phyloP scores from a whole-genome alignment of 1,140 invertebrate genomes.

The Hyles vespertilio region DNA sequence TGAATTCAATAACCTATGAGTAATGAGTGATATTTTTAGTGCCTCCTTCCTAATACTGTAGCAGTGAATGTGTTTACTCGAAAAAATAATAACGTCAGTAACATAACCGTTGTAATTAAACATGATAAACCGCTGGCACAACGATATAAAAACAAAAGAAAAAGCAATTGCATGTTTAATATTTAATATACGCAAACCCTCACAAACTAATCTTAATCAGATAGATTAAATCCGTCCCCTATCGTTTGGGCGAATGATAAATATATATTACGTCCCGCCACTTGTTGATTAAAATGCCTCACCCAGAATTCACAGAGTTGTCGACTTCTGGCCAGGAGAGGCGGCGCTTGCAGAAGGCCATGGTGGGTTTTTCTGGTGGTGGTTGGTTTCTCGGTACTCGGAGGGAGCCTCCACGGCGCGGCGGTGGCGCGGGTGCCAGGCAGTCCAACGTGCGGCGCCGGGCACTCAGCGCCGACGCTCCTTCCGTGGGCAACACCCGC shows the following conservation, averaged over 20 bases:
- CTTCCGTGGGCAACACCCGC: slow-evolving; percentile 80
- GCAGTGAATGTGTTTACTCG: too few species aligned
- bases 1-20: too few species aligned
- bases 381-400: slow-evolving; percentile 74
- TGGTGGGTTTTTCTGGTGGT: slow-evolving; percentile 77
- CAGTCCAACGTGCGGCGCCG: slow-evolving; percentile 78
- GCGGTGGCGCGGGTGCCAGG: slow-evolving; percentile 73
- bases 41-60: too few species aligned
- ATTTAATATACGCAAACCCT: too few species aligned
- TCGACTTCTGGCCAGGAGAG: slow-evolving; percentile 90
- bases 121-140: too few species aligned
- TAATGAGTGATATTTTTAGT: too few species aligned
- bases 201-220: too few species aligned
- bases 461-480: slow-evolving; percentile 74
- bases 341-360: slow-evolving; percentile 84
- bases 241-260: not conserved
- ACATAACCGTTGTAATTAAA: too few species aligned
- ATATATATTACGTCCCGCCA: too few species aligned
- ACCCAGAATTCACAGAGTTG: slow-evolving; percentile 86
- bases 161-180: too few species aligned
- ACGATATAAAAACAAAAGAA: too few species aligned
- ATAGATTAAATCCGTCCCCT: not conserved
- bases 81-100: too few species aligned
- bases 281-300: slow-evolving; percentile 49
- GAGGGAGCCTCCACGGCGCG: slow-evolving; percentile 78